Percentiles rank a stretch among this genome's conserved stretches.
Evolutionary conservation across 2,797 vertebrate species (phyloP).

Genomic region (Ambastaia sidthimunki): DNA sequence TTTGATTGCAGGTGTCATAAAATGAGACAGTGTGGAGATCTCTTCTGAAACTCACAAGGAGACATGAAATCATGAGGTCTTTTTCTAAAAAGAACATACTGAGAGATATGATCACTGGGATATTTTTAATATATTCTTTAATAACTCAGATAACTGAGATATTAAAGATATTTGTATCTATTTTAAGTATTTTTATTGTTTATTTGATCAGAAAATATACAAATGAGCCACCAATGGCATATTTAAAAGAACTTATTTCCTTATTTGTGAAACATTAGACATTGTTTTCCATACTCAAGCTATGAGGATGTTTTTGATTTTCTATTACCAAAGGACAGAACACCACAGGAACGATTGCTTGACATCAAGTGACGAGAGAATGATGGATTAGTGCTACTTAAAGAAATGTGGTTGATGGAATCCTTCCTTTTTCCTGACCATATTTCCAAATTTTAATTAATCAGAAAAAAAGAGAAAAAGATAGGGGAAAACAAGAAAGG

Average conservation of each 20-base stretch:
- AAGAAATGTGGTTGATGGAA: background rate
- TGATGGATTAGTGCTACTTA: conserved; percentile 6
- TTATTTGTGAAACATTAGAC: conserved; percentile 9
- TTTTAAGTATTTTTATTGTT: background rate
- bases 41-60: background rate
- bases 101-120: no score
- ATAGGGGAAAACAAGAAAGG: conserved; percentile 11
- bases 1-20: background rate
- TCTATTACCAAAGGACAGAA: background rate
- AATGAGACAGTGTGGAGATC: background rate
- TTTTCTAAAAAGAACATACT: background rate
- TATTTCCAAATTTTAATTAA: background rate
- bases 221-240: background rate
- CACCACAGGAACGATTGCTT: conserved; percentile 3
- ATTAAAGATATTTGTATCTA: background rate
- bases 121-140: no score
- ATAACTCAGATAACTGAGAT: background rate
- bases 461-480: background rate
- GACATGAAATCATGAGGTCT: background rate
- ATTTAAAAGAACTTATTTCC: background rate
- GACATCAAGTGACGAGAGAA: conserved; percentile 1
- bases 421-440: background rate
- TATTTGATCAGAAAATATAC: background rate
- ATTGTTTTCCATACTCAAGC: background rate
- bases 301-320: conserved; percentile 23